phyloP scores from a whole-genome alignment of 2,888 invertebrate species.

The Candidula unifasciata region DNA sequence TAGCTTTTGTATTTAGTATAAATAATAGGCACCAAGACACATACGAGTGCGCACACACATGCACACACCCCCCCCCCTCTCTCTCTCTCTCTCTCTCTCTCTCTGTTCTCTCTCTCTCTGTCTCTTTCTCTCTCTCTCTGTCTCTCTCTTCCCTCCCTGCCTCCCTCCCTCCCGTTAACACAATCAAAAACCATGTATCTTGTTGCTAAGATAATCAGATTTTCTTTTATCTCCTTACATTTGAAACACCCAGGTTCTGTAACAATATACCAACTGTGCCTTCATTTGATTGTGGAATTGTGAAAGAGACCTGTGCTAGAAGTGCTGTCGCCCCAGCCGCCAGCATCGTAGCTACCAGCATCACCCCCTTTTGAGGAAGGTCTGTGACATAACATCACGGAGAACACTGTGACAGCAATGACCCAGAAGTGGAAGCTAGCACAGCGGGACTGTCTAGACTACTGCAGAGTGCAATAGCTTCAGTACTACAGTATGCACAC shows the following conservation, averaged over 20 bases:
- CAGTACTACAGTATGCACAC: slow-evolving; percentile 89
- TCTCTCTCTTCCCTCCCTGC: too few relatives aligned
- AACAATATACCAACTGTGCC: slow-evolving; percentile 92
- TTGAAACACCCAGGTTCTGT: slow-evolving; percentile 83
- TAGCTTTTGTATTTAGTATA: too few relatives aligned
- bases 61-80: too few relatives aligned
- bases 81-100: too few relatives aligned
- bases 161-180: too few relatives aligned
- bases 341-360: slow-evolving; percentile 83
- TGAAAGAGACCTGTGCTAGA: slow-evolving; percentile 87
- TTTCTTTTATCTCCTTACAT: not conserved
- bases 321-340: slow-evolving; percentile 80
- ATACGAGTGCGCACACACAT: too few relatives aligned
- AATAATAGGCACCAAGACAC: too few relatives aligned
- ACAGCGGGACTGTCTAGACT: slow-evolving; percentile 85
- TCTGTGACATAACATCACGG: slow-evolving; percentile 81
- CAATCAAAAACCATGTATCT: too few relatives aligned
- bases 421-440: slow-evolving; percentile 28
- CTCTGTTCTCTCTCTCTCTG: too few relatives aligned
- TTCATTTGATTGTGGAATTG: slow-evolving; percentile 91
- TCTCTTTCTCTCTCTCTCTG: too few relatives aligned
- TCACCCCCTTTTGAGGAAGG: slow-evolving; percentile 84
- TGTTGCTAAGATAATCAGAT: too few relatives aligned
- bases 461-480: slow-evolving; percentile 91
- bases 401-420: slow-evolving; percentile 76